A percentile compares a stretch with the other conserved stretches of the same genome.
These are phyloP conservation scores for Campopleginae sp. DNA, from an alignment of 2,888 invertebrate genomes.

Conservation along the genomic window DNA sequence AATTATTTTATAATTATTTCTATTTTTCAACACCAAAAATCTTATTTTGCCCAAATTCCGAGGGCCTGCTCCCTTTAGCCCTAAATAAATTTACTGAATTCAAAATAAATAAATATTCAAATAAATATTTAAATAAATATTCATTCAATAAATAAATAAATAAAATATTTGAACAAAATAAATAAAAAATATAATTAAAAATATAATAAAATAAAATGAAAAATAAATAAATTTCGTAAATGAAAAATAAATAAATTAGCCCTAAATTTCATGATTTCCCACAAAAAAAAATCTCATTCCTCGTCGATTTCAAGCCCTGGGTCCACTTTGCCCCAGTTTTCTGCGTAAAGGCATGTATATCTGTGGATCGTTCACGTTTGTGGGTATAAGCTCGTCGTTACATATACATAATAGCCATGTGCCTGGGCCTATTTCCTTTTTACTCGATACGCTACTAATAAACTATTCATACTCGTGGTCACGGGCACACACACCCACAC, in stretches of 20 bases:
- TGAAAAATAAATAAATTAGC: not conserved
- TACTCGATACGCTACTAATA: slow-evolving; percentile 52
- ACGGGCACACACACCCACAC: slow-evolving; percentile 36
- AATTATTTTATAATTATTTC: no score
- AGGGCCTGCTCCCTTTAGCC: no score
- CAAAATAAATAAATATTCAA: not conserved
- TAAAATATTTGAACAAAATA: no score
- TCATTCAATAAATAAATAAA: no score
- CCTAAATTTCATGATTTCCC: not conserved
- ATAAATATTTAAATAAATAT: not conserved
- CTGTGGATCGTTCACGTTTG: not conserved
- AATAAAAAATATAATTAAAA: no score
- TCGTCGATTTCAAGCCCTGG: not conserved
- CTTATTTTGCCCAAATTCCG: no score
- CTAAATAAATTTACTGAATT: no score
- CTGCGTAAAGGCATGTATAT: not conserved
- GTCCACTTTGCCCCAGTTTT: not conserved
- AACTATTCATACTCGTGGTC: slow-evolving; percentile 63
- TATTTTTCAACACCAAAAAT: no score
- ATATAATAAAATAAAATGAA: not conserved
- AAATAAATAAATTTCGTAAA: no score
- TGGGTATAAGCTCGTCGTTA: not conserved
- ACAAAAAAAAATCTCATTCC: not conserved
- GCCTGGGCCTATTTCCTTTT: not conserved
- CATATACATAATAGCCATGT: slow-evolving; percentile 4